A percentile compares a stretch with the other conserved stretches of the same genome.
Conservation (phyloP, 2,888 invertebrate genomes). For the Electrophaes corylata region DNA sequence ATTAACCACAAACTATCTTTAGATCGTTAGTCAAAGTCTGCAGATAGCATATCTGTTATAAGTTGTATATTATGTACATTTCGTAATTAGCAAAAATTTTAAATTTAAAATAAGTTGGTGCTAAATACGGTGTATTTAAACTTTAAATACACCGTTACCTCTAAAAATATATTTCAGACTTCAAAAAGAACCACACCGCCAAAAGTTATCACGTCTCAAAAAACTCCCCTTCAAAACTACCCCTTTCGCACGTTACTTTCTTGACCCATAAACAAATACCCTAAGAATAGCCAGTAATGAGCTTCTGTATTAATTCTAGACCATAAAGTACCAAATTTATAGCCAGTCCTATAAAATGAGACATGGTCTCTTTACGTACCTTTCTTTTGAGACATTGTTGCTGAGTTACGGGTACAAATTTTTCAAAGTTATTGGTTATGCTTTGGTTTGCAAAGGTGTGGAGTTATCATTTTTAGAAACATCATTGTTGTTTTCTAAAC, state of each 20-base stretch:
- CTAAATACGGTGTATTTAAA: too few species aligned
- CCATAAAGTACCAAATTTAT: conserved; percentile 81
- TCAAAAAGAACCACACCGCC: neutral
- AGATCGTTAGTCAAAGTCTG: too few species aligned
- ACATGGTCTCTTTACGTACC: conserved; percentile 70
- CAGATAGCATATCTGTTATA: too few species aligned
- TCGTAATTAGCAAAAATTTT: too few species aligned
- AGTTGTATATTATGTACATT: too few species aligned
- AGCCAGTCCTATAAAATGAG: conserved; percentile 79
- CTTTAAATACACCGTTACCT: too few species aligned
- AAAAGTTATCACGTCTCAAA: conserved; percentile 7
- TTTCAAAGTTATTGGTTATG: conserved; percentile 50
- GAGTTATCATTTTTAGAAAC: conserved; percentile 38
- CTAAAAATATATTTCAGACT: too few species aligned
- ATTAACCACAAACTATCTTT: too few species aligned
- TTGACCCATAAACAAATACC: conserved; percentile 80
- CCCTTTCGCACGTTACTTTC: conserved; percentile 77
- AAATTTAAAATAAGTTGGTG: too few species aligned
- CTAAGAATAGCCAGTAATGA: conserved; percentile 82
- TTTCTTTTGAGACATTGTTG: conserved; percentile 68
- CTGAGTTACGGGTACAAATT: conserved; percentile 74
- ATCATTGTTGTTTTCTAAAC: conserved; percentile 22
- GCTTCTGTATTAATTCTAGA: conserved; percentile 78
- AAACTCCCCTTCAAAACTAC: conserved; percentile 50
- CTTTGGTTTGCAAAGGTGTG: conserved; percentile 47